Percentiles rank a stretch among this genome's conserved stretches.
These are phyloP conservation scores for Archaeoteleia sp. DNA, from an alignment of 2,888 invertebrate species.

Conservation along the genomic window DNA sequence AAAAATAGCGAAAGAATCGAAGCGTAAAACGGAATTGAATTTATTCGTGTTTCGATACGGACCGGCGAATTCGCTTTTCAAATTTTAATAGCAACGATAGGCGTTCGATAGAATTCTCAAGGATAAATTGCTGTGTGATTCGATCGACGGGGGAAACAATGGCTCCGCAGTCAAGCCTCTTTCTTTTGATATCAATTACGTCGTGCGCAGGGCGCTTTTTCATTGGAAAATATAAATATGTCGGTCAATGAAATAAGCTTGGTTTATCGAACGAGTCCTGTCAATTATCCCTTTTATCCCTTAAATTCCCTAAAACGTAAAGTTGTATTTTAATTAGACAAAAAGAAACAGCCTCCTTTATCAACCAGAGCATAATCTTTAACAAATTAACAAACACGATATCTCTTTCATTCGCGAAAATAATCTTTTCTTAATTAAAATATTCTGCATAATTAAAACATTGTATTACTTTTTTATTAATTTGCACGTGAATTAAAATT, in stretches of 20 bases:
- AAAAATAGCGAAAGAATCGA: conserved; percentile 21
- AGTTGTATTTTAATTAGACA: too few relatives aligned
- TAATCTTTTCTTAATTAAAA: too few relatives aligned
- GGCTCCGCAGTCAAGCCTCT: conserved; percentile 15
- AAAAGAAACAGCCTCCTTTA: too few relatives aligned
- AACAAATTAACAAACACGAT: too few relatives aligned
- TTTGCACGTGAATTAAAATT: too few relatives aligned
- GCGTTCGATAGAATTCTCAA: conserved; percentile 37
- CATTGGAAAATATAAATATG: conserved; percentile 32
- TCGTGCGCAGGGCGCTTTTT: conserved; percentile 26
- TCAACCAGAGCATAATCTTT: too few relatives aligned
- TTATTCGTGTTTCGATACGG: conserved; percentile 40
- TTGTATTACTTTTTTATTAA: too few relatives aligned
- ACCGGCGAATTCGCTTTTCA: conserved; percentile 34
- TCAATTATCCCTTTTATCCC: too few relatives aligned
- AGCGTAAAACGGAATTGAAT: conserved; percentile 35
- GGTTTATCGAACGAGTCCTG: conserved; percentile 22
- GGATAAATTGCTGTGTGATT: conserved; percentile 39
- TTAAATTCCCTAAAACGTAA: too few relatives aligned
- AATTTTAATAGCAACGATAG: conserved; percentile 42
- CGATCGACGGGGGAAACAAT: conserved; percentile 42
- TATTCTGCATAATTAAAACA: too few relatives aligned
- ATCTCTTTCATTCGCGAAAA: too few relatives aligned
- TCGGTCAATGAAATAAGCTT: conserved; percentile 21
- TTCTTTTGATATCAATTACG: conserved; percentile 40